phyloP scores from a whole-genome alignment of 2,797 vertebrate species.

The Myotis findleyi region DNA sequence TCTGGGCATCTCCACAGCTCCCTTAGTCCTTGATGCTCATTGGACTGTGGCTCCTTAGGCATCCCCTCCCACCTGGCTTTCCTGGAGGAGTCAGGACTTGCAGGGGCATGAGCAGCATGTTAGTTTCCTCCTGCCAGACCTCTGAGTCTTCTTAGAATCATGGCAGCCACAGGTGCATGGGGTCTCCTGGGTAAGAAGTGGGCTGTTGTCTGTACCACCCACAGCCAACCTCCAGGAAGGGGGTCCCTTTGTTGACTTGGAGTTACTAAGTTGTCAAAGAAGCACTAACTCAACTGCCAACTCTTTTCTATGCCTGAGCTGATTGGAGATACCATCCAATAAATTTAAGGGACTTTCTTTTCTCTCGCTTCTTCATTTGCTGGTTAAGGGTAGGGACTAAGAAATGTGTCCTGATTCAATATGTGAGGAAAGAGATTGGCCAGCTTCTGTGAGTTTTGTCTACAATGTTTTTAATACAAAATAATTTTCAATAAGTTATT shows the following conservation, averaged over 20 bases:
- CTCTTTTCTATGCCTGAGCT: not conserved
- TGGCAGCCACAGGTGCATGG: not conserved
- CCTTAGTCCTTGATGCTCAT: not conserved
- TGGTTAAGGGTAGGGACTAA: not conserved
- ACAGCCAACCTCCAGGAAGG: not conserved
- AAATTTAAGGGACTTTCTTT: not conserved
- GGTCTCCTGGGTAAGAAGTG: not conserved
- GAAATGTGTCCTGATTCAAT: not conserved
- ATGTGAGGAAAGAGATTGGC: not conserved
- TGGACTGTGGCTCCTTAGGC: not conserved
- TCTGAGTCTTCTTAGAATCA: not conserved
- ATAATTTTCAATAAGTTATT: constrained; percentile 2
- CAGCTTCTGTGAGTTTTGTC: not conserved
- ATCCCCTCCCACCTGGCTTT: not conserved
- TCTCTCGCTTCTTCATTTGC: not conserved
- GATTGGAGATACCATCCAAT: not conserved
- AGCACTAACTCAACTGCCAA: not conserved
- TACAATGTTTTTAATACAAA: not conserved
- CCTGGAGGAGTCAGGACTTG: not conserved
- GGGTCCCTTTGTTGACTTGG: not conserved
- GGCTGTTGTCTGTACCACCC: not conserved
- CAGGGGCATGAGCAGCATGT: not conserved
- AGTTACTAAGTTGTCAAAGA: not conserved
- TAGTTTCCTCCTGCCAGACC: not conserved
- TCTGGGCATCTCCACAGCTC: not conserved